A percentile compares a stretch with the other conserved stretches of the same genome.
Conservation (phyloP, 2,888 invertebrate genomes). For the Molorchus minor region DNA sequence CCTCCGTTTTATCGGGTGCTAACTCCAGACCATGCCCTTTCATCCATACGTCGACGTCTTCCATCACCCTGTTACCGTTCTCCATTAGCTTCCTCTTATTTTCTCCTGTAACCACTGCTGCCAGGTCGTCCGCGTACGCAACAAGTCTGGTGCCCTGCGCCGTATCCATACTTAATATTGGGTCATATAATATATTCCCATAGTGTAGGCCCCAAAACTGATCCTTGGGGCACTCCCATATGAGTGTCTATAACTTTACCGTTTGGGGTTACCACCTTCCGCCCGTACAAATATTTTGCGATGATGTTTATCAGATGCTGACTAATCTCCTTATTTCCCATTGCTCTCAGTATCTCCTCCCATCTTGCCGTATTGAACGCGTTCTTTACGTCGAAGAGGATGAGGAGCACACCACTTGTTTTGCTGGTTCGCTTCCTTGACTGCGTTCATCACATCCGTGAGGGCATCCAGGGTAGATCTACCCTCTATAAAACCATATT, state of each 20-base stretch:
- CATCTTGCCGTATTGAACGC: constrained; percentile 13
- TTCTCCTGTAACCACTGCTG: constrained; percentile 6
- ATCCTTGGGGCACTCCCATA: constrained; percentile 21
- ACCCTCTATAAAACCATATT: constrained; percentile 31
- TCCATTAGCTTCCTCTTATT: constrained; percentile 6
- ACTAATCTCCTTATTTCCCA: not conserved
- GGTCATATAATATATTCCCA: constrained; percentile 22
- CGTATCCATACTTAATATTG: constrained; percentile 16
- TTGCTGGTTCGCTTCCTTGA: not conserved
- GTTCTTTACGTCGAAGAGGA: constrained; percentile 6
- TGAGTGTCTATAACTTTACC: not conserved
- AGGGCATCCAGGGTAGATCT: constrained; percentile 25
- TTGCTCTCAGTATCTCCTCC: not conserved
- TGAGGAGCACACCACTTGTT: not conserved
- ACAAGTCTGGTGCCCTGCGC: constrained; percentile 10
- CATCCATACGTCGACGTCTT: constrained; percentile 16
- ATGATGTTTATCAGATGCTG: not conserved
- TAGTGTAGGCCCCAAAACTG: constrained; percentile 21
- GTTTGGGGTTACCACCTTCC: too few species aligned
- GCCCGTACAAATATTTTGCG: not conserved
- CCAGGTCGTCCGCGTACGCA: constrained; percentile 27
- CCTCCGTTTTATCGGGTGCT: constrained; percentile 26
- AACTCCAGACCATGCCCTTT: constrained; percentile 5
- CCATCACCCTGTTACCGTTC: constrained; percentile 2
- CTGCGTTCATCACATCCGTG: not conserved